Evolutionary conservation across 2,797 vertebrate genomes (phyloP), one percentile per base, ranked within the genome.

Genomic region (Labroides dimidiatus): DNA sequence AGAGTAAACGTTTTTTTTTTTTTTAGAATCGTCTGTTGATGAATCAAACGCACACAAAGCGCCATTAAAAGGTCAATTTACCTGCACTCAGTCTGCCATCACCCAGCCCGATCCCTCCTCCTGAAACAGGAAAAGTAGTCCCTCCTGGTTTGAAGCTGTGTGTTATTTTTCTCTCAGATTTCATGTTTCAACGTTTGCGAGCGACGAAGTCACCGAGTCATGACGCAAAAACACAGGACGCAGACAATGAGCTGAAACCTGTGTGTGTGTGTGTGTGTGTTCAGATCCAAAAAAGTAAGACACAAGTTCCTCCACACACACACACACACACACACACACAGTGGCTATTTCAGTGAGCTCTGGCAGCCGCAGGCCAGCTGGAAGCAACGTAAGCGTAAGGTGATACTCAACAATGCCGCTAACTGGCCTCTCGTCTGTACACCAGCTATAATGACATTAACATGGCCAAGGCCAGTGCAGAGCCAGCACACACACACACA

Each of bases 401-500:
- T 83, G 86, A 92, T 92, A 91, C 92, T 90, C 90, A 81, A 89
- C 91, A 91, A 91, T 90, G 91, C 88, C 91, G 89, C 90, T 92
- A 89, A 92, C 89, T 92, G 91, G 91, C 81, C 82, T 88, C 78
- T 78, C 75, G 84, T 87, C 88, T 91, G 87, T 84, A 80, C 84
- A 87, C 85, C 84, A 78, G 78, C 89, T 90, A 88, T 86, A 91
- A 90, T 88, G 91, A 92, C 84, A 85, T 93, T 93, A 91, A 88
- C 91, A 83, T 84, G 84, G 84, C 84, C 85, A 75, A 87, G 82
- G 76, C 85, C 84, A 68, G 69, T 10, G n/a, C 66, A 49, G 79
- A 77, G 83, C 81, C 85, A 86, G 79, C 47, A 48, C 61, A 55
- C 56, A 52, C 42, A 63, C 47, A 54, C 64, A 57, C 51, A 72